These are phyloP conservation scores for Hypanus sabinus DNA, from an alignment of 2,113 vertebrate species.

Conservation along the genomic window DNA sequence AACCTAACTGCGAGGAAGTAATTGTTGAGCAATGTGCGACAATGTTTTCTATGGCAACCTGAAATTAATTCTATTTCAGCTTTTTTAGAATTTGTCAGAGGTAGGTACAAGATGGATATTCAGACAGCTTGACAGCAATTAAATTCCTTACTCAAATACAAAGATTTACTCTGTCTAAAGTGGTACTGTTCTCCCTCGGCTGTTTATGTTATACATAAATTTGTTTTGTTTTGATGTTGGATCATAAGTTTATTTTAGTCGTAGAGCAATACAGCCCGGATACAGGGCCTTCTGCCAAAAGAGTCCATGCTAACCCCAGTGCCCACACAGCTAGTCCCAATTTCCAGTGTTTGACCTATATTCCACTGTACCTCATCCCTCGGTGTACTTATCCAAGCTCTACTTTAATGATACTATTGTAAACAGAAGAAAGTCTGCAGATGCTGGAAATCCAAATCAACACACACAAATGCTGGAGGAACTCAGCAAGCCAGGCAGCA, in stretches of 20 bases:
- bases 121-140: neutral
- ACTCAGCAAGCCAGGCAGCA: no score
- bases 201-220: neutral
- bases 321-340: no score
- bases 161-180: neutral
- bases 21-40: neutral
- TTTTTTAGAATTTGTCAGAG: neutral
- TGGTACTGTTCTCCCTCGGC: neutral
- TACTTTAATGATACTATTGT: no score
- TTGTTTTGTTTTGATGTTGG: neutral
- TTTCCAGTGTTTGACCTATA: no score
- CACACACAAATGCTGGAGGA: no score
- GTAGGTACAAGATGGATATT: neutral
- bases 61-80: neutral
- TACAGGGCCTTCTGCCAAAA: no score
- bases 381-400: no score
- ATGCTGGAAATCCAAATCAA: no score
- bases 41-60: neutral
- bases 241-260: neutral
- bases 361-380: no score
- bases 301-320: no score
- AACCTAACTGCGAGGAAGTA: neutral
- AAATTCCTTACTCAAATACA: neutral
- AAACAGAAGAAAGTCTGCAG: no score
- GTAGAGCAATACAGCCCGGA: no score